These are phyloP conservation scores for Cataglyphis hispanica DNA, from an alignment of 1,140 invertebrate genomes.

Conservation along the genomic window DNA sequence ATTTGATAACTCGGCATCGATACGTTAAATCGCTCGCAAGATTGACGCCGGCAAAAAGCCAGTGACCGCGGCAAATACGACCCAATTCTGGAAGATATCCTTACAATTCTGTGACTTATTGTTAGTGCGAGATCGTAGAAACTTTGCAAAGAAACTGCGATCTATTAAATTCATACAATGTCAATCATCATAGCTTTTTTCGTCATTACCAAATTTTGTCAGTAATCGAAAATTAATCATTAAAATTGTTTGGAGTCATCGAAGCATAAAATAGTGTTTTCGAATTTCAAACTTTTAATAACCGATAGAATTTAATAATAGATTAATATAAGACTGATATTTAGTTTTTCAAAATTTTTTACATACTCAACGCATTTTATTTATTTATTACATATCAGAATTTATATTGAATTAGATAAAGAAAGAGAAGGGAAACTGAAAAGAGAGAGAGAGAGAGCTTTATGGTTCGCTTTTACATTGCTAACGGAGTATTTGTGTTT, in stretches of 20 bases:
- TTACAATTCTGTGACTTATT: conserved; percentile 26
- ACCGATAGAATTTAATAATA: background rate
- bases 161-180: conserved; percentile 7
- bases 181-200: background rate
- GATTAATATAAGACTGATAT: background rate
- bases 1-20: conserved; percentile 17
- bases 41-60: conserved; percentile 66
- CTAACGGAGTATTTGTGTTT: background rate
- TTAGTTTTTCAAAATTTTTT: background rate
- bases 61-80: conserved; percentile 68
- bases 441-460: background rate
- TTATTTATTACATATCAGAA: background rate
- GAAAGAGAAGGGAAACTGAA: too few species aligned
- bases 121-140: conserved; percentile 4
- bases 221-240: background rate
- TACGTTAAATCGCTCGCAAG: conserved; percentile 44
- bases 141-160: background rate
- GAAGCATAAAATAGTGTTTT: background rate
- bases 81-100: conserved; percentile 57
- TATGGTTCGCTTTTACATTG: background rate
- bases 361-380: background rate
- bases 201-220: conserved; percentile 24
- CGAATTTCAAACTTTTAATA: conserved; percentile 11
- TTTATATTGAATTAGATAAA: background rate
- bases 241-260: background rate